Percentiles rank a stretch among this genome's conserved stretches.
Conservation (phyloP, 2,113 vertebrate species). For the Coregonus clupeaformis region DNA sequence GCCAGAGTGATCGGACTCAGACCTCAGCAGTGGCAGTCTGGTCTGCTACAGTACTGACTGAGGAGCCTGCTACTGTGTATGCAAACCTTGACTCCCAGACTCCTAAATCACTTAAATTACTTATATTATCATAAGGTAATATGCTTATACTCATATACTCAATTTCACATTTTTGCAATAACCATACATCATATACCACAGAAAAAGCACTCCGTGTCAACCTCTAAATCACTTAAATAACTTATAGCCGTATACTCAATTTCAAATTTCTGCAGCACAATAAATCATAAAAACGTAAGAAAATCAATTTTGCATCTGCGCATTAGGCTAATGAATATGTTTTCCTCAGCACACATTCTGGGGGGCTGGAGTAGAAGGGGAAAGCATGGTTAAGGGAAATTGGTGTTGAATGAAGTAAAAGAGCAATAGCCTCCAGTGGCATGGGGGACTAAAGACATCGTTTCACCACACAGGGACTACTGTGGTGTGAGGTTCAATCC, state of each 20-base stretch:
- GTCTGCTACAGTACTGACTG: constrained; percentile 45
- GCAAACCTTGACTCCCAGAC: constrained; percentile 49
- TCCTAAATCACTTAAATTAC: constrained; percentile 76
- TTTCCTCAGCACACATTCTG: constrained; percentile 27
- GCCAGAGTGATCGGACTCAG: neutral
- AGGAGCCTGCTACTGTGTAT: constrained; percentile 43
- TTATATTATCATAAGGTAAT: constrained; percentile 78
- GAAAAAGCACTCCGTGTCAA: constrained; percentile 66
- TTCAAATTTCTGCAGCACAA: constrained; percentile 67
- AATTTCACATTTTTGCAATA: constrained; percentile 51
- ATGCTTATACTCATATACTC: constrained; percentile 75
- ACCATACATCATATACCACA: constrained; percentile 64
- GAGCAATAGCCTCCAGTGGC: neutral
- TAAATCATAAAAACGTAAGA: constrained; percentile 69
- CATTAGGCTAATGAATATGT: constrained; percentile 75
- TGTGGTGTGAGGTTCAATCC: constrained; percentile 43
- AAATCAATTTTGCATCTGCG: constrained; percentile 48
- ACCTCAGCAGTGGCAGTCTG: constrained; percentile 33
- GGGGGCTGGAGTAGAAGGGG: neutral
- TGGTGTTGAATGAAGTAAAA: constrained; percentile 24
- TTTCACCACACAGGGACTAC: neutral
- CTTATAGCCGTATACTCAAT: constrained; percentile 70
- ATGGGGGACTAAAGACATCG: neutral
- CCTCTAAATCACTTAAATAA: constrained; percentile 76
- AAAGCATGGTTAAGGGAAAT: constrained; percentile 15